Conservation (phyloP, 2,797 vertebrate genomes). For the Lepilemur septentrionalis region DNA sequence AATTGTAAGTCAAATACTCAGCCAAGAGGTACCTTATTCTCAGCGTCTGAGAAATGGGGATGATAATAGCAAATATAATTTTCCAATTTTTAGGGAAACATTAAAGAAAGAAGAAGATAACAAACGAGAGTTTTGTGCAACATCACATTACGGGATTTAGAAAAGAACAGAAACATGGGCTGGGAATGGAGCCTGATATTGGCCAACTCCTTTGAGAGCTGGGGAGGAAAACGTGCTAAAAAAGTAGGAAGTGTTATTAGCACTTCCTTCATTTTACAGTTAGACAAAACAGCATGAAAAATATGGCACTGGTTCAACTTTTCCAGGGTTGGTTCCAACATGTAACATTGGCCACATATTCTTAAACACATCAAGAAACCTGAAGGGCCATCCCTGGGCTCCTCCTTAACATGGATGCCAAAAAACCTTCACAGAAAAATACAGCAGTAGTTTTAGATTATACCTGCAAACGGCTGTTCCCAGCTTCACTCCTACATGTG, state of each 20-base stretch:
- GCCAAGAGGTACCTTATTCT: background rate
- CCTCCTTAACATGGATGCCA: background rate
- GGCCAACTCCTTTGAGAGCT: conserved; percentile 50
- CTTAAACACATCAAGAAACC: conserved; percentile 33
- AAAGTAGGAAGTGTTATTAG: conserved; percentile 62
- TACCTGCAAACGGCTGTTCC: background rate
- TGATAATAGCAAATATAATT: background rate
- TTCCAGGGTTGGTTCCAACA: conserved; percentile 20
- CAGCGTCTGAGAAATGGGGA: conserved; percentile 8
- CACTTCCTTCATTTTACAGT: conserved; percentile 61
- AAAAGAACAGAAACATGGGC: conserved; percentile 54
- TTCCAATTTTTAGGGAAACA: background rate
- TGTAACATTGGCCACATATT: conserved; percentile 21
- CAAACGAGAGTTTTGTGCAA: background rate
- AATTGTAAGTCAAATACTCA: background rate
- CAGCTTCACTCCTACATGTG: background rate
- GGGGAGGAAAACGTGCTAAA: conserved; percentile 49
- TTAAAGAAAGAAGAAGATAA: background rate
- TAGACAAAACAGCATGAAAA: conserved; percentile 42
- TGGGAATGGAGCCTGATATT: conserved; percentile 9
- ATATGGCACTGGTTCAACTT: conserved; percentile 21
- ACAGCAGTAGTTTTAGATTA: background rate
- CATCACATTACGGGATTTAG: conserved; percentile 1
- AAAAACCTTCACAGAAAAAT: conserved; percentile 20
- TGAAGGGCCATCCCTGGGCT: background rate